phyloP scores from a whole-genome alignment of 2,797 vertebrate species.

The Staurois parvus region DNA sequence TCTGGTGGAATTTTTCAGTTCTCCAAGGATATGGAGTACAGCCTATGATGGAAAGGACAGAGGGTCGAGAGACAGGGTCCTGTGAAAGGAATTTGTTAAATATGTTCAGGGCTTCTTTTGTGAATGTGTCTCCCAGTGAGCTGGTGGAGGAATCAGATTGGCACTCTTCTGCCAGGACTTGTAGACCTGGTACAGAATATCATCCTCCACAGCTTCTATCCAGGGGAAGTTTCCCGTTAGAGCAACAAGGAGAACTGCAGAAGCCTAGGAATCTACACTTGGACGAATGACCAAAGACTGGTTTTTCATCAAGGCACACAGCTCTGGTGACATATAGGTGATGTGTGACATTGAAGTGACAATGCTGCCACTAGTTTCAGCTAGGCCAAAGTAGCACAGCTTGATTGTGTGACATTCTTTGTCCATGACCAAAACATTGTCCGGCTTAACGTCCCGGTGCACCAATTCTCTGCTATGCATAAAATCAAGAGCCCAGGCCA shows the following conservation, averaged over 20 bases:
- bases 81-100: neutral
- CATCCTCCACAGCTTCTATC: neutral
- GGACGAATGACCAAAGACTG: neutral
- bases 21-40: constrained; percentile 17
- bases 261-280: constrained; percentile 13
- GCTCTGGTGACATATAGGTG: constrained; percentile 32
- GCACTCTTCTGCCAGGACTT: neutral
- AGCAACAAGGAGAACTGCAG: constrained; percentile 12
- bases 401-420: constrained; percentile 17
- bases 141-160: neutral
- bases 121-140: neutral
- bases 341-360: constrained; percentile 14
- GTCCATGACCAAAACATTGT: constrained; percentile 29
- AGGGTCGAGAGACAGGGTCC: neutral
- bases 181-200: neutral
- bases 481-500: constrained; percentile 1
- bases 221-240: constrained; percentile 32
- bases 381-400: constrained; percentile 11
- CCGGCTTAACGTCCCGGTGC: constrained; percentile 24
- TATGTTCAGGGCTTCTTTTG: constrained; percentile 3
- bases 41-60: neutral
- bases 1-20: neutral
- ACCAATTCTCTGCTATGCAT: constrained; percentile 14
- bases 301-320: neutral
- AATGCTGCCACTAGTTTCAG: neutral